These are phyloP conservation scores for Pandemis corylana DNA, from an alignment of 2,888 invertebrate species.

Conservation along the genomic window DNA sequence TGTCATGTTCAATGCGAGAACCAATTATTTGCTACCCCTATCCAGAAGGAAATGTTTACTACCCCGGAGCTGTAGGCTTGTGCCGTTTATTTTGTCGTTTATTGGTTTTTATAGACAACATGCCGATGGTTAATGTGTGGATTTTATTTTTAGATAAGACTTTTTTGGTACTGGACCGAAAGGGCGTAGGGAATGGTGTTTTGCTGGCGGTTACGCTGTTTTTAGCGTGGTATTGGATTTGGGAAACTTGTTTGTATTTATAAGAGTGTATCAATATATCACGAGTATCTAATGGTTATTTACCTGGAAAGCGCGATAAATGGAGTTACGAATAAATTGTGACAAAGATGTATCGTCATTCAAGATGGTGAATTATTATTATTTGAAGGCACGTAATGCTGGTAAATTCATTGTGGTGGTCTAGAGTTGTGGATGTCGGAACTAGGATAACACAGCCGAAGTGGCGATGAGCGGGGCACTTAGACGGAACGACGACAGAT, in stretches of 20 bases:
- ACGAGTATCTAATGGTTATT: neutral
- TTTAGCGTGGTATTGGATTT: neutral
- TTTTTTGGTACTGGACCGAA: neutral
- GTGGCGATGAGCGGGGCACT: too few relatives aligned
- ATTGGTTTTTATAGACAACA: constrained; percentile 41
- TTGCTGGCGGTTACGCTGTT: neutral
- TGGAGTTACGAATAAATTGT: neutral
- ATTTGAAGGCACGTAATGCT: neutral
- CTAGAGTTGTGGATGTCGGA: too few relatives aligned
- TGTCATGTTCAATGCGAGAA: neutral
- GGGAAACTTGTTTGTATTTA: neutral
- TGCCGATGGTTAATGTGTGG: constrained; percentile 26
- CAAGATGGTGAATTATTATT: neutral
- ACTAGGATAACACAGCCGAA: too few relatives aligned
- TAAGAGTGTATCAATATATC: neutral
- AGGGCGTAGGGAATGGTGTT: neutral
- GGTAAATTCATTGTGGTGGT: too few relatives aligned
- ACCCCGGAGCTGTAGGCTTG: constrained; percentile 26
- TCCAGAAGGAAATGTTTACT: neutral
- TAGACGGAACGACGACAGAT: too few relatives aligned
- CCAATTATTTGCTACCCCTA: constrained; percentile 8
- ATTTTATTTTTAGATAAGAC: constrained; percentile 32
- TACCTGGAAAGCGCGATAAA: neutral
- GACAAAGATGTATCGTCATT: neutral
- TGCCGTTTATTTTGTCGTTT: constrained; percentile 33